These are phyloP conservation scores for Zalophus californianus DNA, from an alignment of 2,797 vertebrate genomes.

Conservation along the genomic window DNA sequence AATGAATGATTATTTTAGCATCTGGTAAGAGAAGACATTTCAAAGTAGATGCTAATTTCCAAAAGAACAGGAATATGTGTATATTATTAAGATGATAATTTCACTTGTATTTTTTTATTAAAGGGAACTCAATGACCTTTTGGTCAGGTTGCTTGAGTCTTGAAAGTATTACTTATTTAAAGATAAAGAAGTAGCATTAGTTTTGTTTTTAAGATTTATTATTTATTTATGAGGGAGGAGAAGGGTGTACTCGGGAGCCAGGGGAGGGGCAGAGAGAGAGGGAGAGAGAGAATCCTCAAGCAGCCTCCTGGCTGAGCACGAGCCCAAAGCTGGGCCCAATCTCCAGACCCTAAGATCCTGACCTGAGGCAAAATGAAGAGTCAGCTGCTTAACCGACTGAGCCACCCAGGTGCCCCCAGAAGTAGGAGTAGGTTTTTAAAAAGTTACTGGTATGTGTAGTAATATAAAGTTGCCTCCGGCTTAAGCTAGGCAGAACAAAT, in stretches of 20 bases:
- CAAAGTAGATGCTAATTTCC: constrained; percentile 45
- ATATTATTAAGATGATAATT: constrained; percentile 29
- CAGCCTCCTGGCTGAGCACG: too few relatives aligned
- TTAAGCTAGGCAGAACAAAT: background rate
- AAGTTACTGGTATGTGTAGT: background rate
- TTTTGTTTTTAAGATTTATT: background rate
- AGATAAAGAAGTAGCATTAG: background rate
- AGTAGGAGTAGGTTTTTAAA: background rate
- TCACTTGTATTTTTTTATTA: constrained; percentile 37
- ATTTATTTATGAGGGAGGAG: background rate
- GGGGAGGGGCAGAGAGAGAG: background rate
- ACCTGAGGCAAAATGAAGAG: background rate
- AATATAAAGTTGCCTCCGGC: constrained; percentile 10
- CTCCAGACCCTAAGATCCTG: background rate
- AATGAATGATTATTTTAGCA: constrained; percentile 37
- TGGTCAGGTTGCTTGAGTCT: constrained; percentile 17
- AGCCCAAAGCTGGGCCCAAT: background rate
- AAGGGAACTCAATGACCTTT: background rate
- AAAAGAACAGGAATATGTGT: background rate
- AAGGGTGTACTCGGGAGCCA: too few relatives aligned
- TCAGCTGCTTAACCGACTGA: background rate
- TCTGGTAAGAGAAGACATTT: constrained; percentile 47
- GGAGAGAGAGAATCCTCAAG: background rate
- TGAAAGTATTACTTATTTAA: constrained; percentile 48
- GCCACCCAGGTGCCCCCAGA: background rate